Percentiles rank a stretch among this genome's conserved stretches.
These are phyloP conservation scores for Pelecanoides urinatrix DNA, from an alignment of 2,113 vertebrate species.

Conservation along the genomic window DNA sequence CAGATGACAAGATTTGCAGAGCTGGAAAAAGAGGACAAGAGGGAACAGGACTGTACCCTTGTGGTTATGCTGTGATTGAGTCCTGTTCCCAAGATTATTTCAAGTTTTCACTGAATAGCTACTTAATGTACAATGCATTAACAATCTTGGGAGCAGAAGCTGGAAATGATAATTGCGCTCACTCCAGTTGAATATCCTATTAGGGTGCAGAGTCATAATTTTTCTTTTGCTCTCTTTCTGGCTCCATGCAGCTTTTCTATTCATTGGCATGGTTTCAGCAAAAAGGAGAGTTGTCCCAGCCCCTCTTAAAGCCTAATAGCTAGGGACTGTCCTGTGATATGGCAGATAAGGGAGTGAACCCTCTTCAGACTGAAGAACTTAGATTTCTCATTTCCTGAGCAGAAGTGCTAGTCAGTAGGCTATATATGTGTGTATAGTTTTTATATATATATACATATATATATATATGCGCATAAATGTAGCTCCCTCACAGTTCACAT, in stretches of 20 bases:
- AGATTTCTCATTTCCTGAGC: not conserved
- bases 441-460: too few species aligned
- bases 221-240: not conserved
- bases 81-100: not conserved
- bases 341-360: not conserved
- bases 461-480: not conserved
- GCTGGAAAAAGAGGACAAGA: not conserved
- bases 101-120: conserved; percentile 26
- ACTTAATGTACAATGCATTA: not conserved
- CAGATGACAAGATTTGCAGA: not conserved
- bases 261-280: not conserved
- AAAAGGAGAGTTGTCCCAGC: not conserved
- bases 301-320: not conserved
- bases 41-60: not conserved
- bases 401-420: not conserved
- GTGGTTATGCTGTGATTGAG: not conserved
- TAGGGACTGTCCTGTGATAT: not conserved
- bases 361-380: not conserved
- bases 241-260: not conserved
- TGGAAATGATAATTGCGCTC: not conserved
- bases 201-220: not conserved
- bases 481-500: not conserved
- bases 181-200: not conserved
- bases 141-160: not conserved
- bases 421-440: not conserved